These are phyloP conservation scores for Acipenser transmontanus DNA, from an alignment of 2,797 vertebrate genomes.

Conservation along the genomic window DNA sequence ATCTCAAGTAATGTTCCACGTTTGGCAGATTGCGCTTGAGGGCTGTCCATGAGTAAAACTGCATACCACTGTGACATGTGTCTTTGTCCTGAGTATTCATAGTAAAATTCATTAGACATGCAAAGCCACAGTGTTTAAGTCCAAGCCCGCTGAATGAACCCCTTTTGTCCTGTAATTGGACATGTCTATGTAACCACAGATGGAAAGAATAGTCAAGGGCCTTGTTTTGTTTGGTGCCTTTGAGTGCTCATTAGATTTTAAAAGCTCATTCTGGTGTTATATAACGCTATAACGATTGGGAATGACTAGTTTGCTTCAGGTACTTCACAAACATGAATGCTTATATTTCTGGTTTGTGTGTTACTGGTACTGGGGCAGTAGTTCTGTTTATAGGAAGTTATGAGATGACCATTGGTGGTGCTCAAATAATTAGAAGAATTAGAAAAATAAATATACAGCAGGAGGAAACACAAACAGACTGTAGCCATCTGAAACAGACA, in stretches of 20 bases:
- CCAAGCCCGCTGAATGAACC: conserved; percentile 60
- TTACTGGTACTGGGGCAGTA: background rate
- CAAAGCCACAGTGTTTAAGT: conserved; percentile 45
- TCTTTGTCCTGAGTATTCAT: background rate
- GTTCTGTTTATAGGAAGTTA: no score
- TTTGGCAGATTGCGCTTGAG: background rate
- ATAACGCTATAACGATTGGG: background rate
- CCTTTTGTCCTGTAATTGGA: conserved; percentile 59
- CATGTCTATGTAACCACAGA: conserved; percentile 51
- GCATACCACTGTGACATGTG: background rate
- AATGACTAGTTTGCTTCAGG: background rate
- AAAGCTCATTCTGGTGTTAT: conserved; percentile 24
- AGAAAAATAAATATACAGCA: background rate
- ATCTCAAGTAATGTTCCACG: background rate
- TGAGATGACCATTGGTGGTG: background rate
- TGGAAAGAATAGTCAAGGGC: conserved; percentile 53
- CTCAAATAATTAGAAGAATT: background rate
- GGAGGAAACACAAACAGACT: no score
- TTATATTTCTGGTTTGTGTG: background rate
- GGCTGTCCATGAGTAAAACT: background rate
- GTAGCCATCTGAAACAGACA: no score
- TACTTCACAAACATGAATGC: background rate
- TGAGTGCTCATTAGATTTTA: conserved; percentile 40
- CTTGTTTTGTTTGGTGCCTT: conserved; percentile 47
- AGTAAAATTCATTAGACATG: conserved; percentile 42